Base-by-base conservation (phyloP, 2,888 invertebrate species). In the Dasypolia templi region DNA sequence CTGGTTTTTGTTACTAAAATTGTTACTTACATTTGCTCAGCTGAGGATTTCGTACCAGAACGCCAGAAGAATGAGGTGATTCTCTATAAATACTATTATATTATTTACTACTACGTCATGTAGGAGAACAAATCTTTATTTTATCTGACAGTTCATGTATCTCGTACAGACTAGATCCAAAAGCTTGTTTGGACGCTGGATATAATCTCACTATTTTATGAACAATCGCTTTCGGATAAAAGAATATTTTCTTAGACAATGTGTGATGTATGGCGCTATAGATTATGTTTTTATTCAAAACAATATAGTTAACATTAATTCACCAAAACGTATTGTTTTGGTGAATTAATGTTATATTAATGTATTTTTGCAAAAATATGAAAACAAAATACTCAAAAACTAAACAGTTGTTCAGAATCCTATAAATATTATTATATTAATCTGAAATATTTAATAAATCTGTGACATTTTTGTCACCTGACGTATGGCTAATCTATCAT, bases 401-500 rank as follows among this genome's bases (percentile, higher is more conserved):
- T 29, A 32, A 51, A 46, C 14, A 68, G 49, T 32, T 59, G 29
- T 68, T 51, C 22, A 49, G 2, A 17, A 56, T n/a, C n/a, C n/a
- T n/a, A n/a, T n/a, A n/a, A n/a, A n/a, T n/a, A n/a, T n/a, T n/a
- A n/a, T n/a, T n/a, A n/a, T n/a, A n/a, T n/a, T n/a, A n/a, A n/a
- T n/a, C n/a, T 35, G 5, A 14, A 53, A 69, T 53, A 76, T 72
- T 70, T 46, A 44, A 44, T 69, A 39, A 63, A 77, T 70, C 19
- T 26, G 63, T 32, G 49, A 22, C n/a, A 17, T 61, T 61, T 14
- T 11, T 14, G 46, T n/a, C 46, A 42, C 29, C 32, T 17, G 49
- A n/a, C 55, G 62, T 53, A n/a, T 35, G 51, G 53, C n/a, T 55
- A 63, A 72, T 85, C 77, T 42, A 70, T 85, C 75, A 73, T 32